phyloP scores from a whole-genome alignment of 2,888 invertebrate species.

The Unio delphinus region DNA sequence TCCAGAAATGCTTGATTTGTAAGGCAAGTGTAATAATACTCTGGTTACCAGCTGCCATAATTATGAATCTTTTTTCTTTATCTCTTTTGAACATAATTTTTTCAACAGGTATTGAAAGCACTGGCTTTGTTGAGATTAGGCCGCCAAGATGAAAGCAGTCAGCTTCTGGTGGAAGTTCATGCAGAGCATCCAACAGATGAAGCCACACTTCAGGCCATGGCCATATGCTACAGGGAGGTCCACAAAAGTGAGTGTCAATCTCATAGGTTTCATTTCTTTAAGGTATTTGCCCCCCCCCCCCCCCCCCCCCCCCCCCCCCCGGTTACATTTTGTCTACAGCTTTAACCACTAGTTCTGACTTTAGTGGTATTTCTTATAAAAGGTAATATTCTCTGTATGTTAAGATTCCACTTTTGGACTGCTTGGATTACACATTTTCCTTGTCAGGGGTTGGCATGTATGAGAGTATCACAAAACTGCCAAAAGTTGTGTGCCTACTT shows the following conservation, averaged over 20 bases:
- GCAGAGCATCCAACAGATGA: slow-evolving; percentile 84
- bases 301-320: rapidly evolving
- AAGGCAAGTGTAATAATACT: neutral
- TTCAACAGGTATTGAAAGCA: slow-evolving; percentile 85
- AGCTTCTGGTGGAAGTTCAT: slow-evolving; percentile 80
- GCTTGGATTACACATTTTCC: too few relatives aligned
- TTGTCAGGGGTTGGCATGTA: too few relatives aligned
- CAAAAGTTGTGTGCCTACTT: too few relatives aligned
- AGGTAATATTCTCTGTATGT: too few relatives aligned
- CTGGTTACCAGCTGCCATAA: neutral
- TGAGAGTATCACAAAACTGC: too few relatives aligned
- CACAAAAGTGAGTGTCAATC: slow-evolving; percentile 83
- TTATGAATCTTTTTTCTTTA: neutral
- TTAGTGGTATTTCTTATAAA: too few relatives aligned
- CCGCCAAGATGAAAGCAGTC: slow-evolving; percentile 84
- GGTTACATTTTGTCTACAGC: too few relatives aligned
- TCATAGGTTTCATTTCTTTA: neutral
- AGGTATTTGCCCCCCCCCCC: neutral
- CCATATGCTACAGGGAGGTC: slow-evolving; percentile 93
- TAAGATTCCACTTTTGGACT: too few relatives aligned
- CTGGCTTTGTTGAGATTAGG: slow-evolving; percentile 91
- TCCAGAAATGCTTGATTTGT: neutral
- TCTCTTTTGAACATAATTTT: neutral
- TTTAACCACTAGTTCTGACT: too few relatives aligned
- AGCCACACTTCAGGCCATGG: slow-evolving; percentile 93